Evolutionary conservation across 92 coral and sea anemone species (phyloP).

Genomic region (Scolanthus callimorphus): DNA sequence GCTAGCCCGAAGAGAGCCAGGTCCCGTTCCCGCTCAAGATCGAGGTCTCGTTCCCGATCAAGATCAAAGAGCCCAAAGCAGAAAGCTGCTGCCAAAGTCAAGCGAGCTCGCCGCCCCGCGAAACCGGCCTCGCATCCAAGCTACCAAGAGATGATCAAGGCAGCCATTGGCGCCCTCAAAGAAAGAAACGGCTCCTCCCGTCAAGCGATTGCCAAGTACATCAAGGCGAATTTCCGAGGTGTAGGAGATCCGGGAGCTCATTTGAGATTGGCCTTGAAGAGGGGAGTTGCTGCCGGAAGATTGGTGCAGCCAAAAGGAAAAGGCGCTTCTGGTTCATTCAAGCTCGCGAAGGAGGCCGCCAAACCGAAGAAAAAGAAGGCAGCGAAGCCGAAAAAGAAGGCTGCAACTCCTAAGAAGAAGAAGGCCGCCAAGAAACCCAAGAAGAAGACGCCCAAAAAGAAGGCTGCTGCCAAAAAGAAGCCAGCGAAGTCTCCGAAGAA

Average conservation of each 20-base stretch:
- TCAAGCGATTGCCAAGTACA: slow-evolving; percentile 83
- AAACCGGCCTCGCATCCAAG: slow-evolving; percentile 61
- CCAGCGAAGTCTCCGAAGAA: slow-evolving; percentile 33
- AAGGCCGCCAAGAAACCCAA: slow-evolving; percentile 23
- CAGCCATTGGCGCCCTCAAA: slow-evolving; percentile 64
- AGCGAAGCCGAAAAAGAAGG: slow-evolving; percentile 53
- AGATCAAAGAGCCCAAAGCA: slow-evolving; percentile 52
- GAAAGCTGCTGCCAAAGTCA: slow-evolving; percentile 35
- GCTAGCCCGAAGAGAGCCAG: slow-evolving; percentile 34
- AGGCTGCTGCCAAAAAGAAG: slow-evolving; percentile 33
- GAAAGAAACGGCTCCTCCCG: slow-evolving; percentile 87
- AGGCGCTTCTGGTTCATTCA: slow-evolving; percentile 91
- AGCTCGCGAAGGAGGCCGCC: slow-evolving; percentile 48
- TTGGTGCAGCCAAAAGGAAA: slow-evolving; percentile 72
- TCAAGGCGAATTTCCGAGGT: slow-evolving; percentile 60
- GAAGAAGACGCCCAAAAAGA: slow-evolving; percentile 46
- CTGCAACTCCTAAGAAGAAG: slow-evolving; percentile 42
- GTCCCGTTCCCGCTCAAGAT: slow-evolving; percentile 53
- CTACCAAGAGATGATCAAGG: slow-evolving; percentile 62
- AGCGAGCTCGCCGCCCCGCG: slow-evolving; percentile 34
- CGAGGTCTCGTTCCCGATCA: slow-evolving; percentile 42
- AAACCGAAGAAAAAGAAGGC: slow-evolving; percentile 42
- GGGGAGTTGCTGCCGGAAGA: slow-evolving; percentile 78
- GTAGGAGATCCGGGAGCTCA: slow-evolving; percentile 58
- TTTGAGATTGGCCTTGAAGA: slow-evolving; percentile 72